Percentiles rank a stretch among this genome's conserved stretches.
Evolutionary conservation across 1,140 invertebrate genomes (phyloP).

Genomic region (Anastrepha obliqua): DNA sequence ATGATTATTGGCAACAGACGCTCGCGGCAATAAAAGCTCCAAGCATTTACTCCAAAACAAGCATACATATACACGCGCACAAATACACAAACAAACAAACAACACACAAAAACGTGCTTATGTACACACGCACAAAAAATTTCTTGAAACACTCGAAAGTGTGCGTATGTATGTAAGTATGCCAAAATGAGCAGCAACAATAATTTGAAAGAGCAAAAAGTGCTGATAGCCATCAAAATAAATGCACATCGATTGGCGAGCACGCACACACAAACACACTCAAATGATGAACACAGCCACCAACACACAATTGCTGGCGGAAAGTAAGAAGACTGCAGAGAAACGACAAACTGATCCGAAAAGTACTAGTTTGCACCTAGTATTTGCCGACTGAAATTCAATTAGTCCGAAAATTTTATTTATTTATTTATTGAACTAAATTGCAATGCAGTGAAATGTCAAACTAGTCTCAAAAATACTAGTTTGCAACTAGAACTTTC

Average conservation of each 20-base stretch:
- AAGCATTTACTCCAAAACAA: neutral
- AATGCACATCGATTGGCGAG: constrained; percentile 26
- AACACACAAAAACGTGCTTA: neutral
- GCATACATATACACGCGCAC: neutral
- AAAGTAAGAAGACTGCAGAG: neutral
- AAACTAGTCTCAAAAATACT: too few relatives aligned
- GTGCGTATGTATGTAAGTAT: neutral
- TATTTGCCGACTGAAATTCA: too few relatives aligned
- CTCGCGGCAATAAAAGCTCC: neutral
- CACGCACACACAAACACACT: neutral
- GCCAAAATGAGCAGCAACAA: neutral
- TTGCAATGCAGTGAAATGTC: too few relatives aligned
- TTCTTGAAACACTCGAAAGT: constrained; percentile 20
- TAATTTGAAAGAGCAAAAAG: neutral
- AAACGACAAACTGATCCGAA: too few relatives aligned
- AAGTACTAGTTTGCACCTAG: too few relatives aligned
- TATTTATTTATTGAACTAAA: too few relatives aligned
- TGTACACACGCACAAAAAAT: neutral
- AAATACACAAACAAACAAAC: neutral
- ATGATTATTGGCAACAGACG: constrained; percentile 23
- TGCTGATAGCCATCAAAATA: constrained; percentile 37
- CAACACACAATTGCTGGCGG: neutral
- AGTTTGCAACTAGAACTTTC: too few relatives aligned
- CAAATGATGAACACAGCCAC: neutral
- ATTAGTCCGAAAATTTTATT: too few relatives aligned